Evolutionary conservation across 2,888 invertebrate species (phyloP).

Genomic region (Drosophila demipolita): DNA sequence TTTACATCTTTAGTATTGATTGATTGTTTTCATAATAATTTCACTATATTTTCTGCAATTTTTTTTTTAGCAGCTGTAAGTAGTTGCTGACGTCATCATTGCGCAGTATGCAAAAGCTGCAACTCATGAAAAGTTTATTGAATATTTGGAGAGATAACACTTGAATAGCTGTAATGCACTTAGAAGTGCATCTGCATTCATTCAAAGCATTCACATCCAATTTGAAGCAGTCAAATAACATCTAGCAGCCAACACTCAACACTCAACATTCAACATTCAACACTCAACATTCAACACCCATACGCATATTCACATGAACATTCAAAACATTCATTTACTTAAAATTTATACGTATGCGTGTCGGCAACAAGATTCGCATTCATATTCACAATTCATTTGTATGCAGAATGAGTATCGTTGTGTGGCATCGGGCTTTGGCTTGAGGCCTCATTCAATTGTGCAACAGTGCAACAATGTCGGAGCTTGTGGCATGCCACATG

Average conservation of each 20-base stretch:
- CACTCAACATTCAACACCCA: constrained; percentile 4
- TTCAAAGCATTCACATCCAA: constrained; percentile 37
- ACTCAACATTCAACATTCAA: neutral
- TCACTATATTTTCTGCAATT: no score
- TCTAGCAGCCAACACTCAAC: neutral
- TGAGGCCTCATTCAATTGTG: constrained; percentile 49
- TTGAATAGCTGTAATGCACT: constrained; percentile 27
- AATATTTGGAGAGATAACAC: neutral
- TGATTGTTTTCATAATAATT: no score
- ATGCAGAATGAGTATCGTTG: constrained; percentile 31
- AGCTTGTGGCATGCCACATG: constrained; percentile 45
- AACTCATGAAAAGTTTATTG: constrained; percentile 5
- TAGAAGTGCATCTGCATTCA: constrained; percentile 11
- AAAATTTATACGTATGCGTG: constrained; percentile 6
- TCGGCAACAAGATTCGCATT: constrained; percentile 1
- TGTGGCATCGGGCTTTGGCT: constrained; percentile 52
- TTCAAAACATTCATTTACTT: constrained; percentile 20
- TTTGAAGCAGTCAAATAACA: constrained; percentile 9
- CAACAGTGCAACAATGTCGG: constrained; percentile 51
- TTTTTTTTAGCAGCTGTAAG: no score
- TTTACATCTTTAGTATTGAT: no score
- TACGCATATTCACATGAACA: neutral
- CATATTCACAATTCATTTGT: constrained; percentile 39
- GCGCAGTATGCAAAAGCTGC: neutral
- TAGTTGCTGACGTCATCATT: neutral